Conservation (phyloP, 1,140 invertebrate species). For the Pogonomyrmex barbatus region DNA sequence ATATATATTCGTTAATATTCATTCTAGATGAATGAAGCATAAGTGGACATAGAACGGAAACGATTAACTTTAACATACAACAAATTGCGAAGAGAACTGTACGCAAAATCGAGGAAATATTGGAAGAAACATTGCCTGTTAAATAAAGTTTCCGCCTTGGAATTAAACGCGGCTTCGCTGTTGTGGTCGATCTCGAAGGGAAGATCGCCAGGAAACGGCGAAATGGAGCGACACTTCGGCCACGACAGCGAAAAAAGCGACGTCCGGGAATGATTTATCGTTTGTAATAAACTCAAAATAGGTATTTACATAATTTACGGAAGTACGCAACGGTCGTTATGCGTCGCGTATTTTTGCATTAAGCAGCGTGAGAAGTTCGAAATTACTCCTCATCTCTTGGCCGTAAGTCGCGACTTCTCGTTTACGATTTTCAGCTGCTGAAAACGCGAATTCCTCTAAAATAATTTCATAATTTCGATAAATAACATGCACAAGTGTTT, state of each 20-base stretch:
- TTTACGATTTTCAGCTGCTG: conserved; percentile 5
- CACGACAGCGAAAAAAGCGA: conserved; percentile 34
- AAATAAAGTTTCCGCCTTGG: neutral
- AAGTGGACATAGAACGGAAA: neutral
- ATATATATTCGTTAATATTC: too few species aligned
- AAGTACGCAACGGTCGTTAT: neutral
- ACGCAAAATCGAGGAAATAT: neutral
- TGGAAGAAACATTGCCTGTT: neutral
- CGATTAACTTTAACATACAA: neutral
- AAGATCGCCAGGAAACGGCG: neutral
- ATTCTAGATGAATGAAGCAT: neutral
- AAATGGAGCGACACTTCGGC: neutral
- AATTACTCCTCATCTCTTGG: conserved; percentile 38
- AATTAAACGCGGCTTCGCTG: neutral
- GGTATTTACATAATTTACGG: conserved; percentile 58
- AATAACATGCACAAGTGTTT: conserved; percentile 32
- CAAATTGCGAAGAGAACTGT: neutral
- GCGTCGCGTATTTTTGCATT: neutral
- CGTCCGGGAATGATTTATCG: conserved; percentile 48
- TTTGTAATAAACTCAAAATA: conserved; percentile 59
- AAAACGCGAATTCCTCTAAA: conserved; percentile 37
- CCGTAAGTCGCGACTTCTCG: conserved; percentile 8
- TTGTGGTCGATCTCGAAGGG: neutral
- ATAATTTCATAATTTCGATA: conserved; percentile 50
- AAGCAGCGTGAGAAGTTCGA: neutral